These are phyloP conservation scores for Antheraea mylitta DNA, from an alignment of 1,140 invertebrate species.

Conservation along the genomic window DNA sequence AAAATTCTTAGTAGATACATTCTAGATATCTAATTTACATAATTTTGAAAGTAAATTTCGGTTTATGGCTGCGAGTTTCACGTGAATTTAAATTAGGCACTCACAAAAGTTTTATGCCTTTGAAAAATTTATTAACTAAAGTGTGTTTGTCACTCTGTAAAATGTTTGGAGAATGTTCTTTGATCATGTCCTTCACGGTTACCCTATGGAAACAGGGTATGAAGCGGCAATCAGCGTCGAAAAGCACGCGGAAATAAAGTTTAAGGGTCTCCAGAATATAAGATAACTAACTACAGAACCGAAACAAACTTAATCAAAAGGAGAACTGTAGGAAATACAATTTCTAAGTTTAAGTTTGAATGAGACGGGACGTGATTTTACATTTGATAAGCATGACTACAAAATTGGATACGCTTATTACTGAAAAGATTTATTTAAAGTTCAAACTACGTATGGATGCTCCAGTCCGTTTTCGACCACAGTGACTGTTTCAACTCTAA, in stretches of 20 bases:
- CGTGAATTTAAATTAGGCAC: no score
- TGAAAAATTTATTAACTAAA: not conserved
- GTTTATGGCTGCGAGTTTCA: no score
- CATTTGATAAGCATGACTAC: no score
- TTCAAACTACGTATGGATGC: no score
- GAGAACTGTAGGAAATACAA: not conserved
- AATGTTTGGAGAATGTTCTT: not conserved
- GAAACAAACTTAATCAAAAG: conserved; percentile 1
- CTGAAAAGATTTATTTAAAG: no score
- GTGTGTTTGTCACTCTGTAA: not conserved
- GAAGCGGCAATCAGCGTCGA: not conserved
- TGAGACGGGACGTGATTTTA: not conserved
- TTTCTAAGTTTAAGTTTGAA: not conserved
- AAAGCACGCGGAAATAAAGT: not conserved
- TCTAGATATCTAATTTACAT: no score
- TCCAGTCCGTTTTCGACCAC: no score
- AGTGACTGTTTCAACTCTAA: no score
- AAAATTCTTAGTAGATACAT: no score
- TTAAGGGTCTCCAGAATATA: not conserved
- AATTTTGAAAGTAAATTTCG: no score
- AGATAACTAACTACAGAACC: not conserved
- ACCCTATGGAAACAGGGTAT: not conserved
- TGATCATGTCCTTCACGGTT: not conserved
- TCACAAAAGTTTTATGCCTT: no score
- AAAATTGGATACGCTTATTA: no score